phyloP scores from a whole-genome alignment of 2,888 invertebrate genomes.

The Philereme vetulata region DNA sequence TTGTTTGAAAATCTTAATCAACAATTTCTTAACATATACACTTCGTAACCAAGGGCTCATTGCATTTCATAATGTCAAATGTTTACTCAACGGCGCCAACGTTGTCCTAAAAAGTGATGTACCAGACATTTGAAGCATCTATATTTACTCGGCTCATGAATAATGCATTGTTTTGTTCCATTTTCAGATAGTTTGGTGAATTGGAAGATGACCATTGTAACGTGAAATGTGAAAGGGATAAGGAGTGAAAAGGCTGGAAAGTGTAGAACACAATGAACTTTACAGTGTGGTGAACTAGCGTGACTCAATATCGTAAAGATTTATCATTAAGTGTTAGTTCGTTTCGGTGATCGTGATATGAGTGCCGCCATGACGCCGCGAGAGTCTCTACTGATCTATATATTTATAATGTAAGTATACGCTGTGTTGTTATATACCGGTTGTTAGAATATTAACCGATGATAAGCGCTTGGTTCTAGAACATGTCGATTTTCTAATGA shows the following conservation, averaged over 20 bases:
- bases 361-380: constrained; percentile 56
- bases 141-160: constrained; percentile 45
- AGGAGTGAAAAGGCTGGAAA: constrained; percentile 31
- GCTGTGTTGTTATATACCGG: constrained; percentile 5
- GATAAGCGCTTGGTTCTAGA: too few species aligned
- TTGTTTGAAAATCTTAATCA: constrained; percentile 39
- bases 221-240: constrained; percentile 48
- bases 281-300: constrained; percentile 50
- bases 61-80: constrained; percentile 42
- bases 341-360: constrained; percentile 52
- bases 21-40: constrained; percentile 23
- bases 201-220: constrained; percentile 57
- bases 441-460: too few species aligned
- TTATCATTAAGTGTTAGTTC: constrained; percentile 54
- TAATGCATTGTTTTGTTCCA: constrained; percentile 44
- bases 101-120: constrained; percentile 40
- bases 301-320: constrained; percentile 51
- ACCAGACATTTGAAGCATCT: constrained; percentile 43
- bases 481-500: too few species aligned
- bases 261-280: constrained; percentile 51
- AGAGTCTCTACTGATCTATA: constrained; percentile 59
- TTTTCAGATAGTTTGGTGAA: constrained; percentile 53
- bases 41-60: constrained; percentile 32
- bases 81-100: constrained; percentile 48
- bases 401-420: constrained; percentile 69